Evolutionary conservation across 2,797 vertebrate species (phyloP).

Genomic region (Apogon hyalosoma): DNA sequence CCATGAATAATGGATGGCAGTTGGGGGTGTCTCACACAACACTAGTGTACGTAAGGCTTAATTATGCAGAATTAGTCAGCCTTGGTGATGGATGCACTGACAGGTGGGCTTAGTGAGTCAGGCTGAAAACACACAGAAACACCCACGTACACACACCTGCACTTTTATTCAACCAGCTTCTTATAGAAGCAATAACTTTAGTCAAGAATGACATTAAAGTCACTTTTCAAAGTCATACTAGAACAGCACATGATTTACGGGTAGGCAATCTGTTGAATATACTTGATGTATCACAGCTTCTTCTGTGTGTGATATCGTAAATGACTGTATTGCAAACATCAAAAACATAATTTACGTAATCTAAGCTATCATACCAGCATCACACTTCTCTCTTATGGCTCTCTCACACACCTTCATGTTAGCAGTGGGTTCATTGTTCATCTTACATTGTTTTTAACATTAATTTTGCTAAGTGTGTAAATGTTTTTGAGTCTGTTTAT

Average conservation of each 20-base stretch:
- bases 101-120: constrained; percentile 62
- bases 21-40: constrained; percentile 65
- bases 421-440: too few relatives aligned
- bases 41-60: constrained; percentile 72
- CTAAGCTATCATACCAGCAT: too few relatives aligned
- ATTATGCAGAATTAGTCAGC: constrained; percentile 77
- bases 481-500: too few relatives aligned
- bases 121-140: constrained; percentile 38
- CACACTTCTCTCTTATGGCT: too few relatives aligned
- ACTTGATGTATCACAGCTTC: too few relatives aligned
- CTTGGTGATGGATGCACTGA: constrained; percentile 73
- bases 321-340: too few relatives aligned
- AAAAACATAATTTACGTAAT: too few relatives aligned
- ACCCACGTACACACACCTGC: constrained; percentile 16
- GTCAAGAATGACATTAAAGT: constrained; percentile 39
- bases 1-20: constrained; percentile 80
- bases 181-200: constrained; percentile 31
- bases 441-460: too few relatives aligned
- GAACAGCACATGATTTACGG: neutral
- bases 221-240: constrained; percentile 23
- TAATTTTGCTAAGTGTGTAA: too few relatives aligned
- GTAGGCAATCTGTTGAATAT: too few relatives aligned
- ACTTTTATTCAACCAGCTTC: constrained; percentile 28
- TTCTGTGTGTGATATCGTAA: too few relatives aligned
- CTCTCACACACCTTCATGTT: too few relatives aligned